A percentile compares a stretch with the other conserved stretches of the same genome.
These are phyloP conservation scores for Heliornis fulica DNA, from an alignment of 2,113 vertebrate genomes.

Conservation along the genomic window DNA sequence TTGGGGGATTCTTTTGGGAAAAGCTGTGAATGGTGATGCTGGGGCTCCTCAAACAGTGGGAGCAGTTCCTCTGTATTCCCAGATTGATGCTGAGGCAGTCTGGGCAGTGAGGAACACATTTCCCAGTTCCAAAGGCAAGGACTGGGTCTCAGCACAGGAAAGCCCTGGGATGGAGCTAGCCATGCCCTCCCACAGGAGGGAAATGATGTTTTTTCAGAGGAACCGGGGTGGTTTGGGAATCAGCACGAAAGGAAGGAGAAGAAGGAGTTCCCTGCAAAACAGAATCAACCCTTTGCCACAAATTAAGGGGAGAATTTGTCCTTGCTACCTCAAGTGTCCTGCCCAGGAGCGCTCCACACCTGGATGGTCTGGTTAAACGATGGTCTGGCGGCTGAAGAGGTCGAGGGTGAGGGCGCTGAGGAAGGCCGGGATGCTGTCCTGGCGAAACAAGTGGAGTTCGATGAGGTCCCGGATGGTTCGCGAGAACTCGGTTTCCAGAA, in stretches of 20 bases:
- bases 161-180: not conserved
- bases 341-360: not conserved
- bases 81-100: not conserved
- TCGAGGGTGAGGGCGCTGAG: conserved; percentile 93
- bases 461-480: conserved; percentile 85
- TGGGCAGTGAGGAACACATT: not conserved
- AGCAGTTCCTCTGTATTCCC: not conserved
- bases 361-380: conserved; percentile 59
- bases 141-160: not conserved
- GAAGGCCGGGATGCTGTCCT: conserved; percentile 97
- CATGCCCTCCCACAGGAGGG: not conserved
- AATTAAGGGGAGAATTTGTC: not conserved
- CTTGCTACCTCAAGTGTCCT: not conserved
- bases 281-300: not conserved
- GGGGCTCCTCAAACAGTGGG: not conserved
- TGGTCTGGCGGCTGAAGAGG: conserved; percentile 93
- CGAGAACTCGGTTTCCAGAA: conserved; percentile 93
- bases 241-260: not conserved
- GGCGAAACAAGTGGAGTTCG: conserved; percentile 87
- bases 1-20: not conserved
- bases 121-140: not conserved
- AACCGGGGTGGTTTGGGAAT: not conserved
- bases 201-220: not conserved
- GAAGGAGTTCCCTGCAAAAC: not conserved
- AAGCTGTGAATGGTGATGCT: not conserved